phyloP scores from a whole-genome alignment of 2,797 vertebrate species.

The Sebastes jordani region DNA sequence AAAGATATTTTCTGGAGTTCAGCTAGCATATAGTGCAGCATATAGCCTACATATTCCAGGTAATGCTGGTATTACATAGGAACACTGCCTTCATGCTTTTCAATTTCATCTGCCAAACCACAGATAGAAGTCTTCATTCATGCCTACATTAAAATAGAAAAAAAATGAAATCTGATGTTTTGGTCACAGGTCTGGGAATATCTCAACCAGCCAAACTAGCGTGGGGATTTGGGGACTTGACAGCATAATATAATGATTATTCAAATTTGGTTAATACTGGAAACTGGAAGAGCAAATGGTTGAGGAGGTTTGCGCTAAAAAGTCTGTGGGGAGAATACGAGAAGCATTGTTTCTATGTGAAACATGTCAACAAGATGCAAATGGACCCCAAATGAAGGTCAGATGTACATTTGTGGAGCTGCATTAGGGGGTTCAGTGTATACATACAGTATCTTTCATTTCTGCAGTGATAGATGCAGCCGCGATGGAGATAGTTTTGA shows the following conservation, averaged over 20 bases:
- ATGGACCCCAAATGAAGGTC: constrained; percentile 28
- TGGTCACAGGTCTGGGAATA: constrained; percentile 36
- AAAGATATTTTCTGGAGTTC: not conserved
- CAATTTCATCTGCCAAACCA: constrained; percentile 11
- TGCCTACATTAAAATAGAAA: constrained; percentile 15
- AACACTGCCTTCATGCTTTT: not conserved
- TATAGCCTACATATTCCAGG: constrained; percentile 5
- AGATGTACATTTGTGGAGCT: not conserved
- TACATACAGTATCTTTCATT: not conserved
- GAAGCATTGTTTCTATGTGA: constrained; percentile 21
- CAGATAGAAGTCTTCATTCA: constrained; percentile 22
- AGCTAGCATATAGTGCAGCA: not conserved
- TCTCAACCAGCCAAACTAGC: constrained; percentile 38
- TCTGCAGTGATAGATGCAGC: not conserved
- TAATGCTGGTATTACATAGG: constrained; percentile 11
- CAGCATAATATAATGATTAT: constrained; percentile 68
- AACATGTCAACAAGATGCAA: constrained; percentile 43
- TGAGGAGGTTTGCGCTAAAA: constrained; percentile 23
- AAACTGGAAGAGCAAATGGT: constrained; percentile 30
- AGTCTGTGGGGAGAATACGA: constrained; percentile 4
- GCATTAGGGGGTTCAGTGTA: not conserved
- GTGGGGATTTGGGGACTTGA: constrained; percentile 51
- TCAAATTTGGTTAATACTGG: constrained; percentile 56
- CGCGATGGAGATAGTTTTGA: constrained; percentile 29
- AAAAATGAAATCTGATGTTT: constrained; percentile 12